Conservation (phyloP, 2,797 vertebrate genomes). For the Nyctalus aviator region DNA sequence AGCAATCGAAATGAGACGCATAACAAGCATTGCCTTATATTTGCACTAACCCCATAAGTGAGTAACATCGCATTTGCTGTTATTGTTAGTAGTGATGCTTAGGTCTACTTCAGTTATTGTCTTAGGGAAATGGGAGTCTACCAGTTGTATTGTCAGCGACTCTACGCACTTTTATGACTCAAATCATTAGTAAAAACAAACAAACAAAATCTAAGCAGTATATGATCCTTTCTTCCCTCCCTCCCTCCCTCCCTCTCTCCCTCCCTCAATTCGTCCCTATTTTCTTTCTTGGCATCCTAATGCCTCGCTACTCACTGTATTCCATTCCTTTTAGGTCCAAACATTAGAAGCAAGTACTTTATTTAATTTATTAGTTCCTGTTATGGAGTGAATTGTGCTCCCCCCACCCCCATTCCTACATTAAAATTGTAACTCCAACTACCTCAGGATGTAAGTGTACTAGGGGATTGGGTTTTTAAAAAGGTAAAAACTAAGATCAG, state of each 20-base stretch:
- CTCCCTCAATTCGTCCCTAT: accelerated
- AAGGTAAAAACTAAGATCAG: background rate
- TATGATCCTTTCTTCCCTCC: too few relatives aligned
- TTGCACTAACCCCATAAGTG: background rate
- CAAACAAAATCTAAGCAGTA: background rate
- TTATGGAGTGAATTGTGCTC: background rate
- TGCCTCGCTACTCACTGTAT: background rate
- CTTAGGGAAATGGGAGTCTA: background rate
- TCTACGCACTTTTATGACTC: background rate
- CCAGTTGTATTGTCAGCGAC: background rate
- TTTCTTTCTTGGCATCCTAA: background rate
- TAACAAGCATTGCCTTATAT: background rate
- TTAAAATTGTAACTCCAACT: background rate
- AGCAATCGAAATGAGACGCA: background rate
- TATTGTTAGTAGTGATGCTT: background rate
- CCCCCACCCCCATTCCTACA: too few relatives aligned
- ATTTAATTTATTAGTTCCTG: background rate
- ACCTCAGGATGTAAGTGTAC: background rate
- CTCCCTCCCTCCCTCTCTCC: accelerated
- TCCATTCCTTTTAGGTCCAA: background rate
- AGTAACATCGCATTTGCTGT: background rate
- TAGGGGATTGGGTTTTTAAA: background rate
- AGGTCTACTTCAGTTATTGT: background rate
- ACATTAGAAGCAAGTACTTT: background rate
- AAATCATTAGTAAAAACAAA: background rate